Evolutionary conservation across 1,140 invertebrate species (phyloP), one percentile per base, ranked within the genome.

Genomic region (Drosophila pseudoananassae): DNA sequence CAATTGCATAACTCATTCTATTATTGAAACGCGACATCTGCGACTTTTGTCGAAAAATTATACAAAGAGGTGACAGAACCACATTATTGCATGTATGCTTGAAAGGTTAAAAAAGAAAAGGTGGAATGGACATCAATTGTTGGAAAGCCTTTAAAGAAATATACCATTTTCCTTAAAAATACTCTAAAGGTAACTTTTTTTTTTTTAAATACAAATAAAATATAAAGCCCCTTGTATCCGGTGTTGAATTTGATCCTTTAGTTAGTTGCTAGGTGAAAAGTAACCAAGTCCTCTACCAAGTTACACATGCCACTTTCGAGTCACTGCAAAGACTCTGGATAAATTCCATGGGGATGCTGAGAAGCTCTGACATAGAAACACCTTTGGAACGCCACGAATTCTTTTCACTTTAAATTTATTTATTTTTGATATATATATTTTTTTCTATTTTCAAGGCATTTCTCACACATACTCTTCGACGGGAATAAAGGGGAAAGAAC

Each of bases 371-470:
- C 15, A 36, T 33, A 10, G 47, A 59, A 70, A 38, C 31, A 10
- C 27, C 58, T 51, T 17, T 33, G 58, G 55, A 58, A 31, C 36
- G 45, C 45, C 53, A 33, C 45, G 68, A 57, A 69, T 61, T 47
- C 36, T 55, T 8, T 36, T 52, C 63, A 31, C 57, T 0, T 33
- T 71, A 23, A 57, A 81, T 68, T 63, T 66, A 56, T 64, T 60
- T 58, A 25, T 79, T 47, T 69, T 43, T 8, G 56, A 55, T 50
- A 17, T 54, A 57, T 10, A 20, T 57, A 29, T 51, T 51, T 38
- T 38, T 38, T 36, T 6, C 38, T 10, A 31, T 31, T 59, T 58
- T 33, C 7, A 43, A 40, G 54, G 57, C 52, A 63, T 66, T 58
- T 57, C 33, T 63, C 4, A 5, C 45, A 69, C 52, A 29, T 61